A percentile compares a stretch with the other conserved stretches of the same genome.
Evolutionary conservation across 2,888 invertebrate genomes (phyloP).

Genomic region (Cabera pusaria): DNA sequence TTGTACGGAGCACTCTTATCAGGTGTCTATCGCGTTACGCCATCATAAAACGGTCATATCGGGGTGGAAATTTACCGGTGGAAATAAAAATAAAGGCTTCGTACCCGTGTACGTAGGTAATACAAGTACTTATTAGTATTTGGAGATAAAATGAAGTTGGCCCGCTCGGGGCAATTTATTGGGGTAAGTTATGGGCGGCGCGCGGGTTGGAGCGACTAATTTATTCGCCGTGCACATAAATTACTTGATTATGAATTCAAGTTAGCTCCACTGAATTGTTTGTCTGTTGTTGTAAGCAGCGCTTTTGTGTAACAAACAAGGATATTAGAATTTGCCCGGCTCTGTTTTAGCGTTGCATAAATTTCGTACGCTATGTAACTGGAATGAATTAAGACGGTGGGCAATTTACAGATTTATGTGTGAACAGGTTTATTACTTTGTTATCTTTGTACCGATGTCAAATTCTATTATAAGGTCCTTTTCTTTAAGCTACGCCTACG

Average conservation of each 20-base stretch:
- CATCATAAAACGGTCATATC: conserved; percentile 73
- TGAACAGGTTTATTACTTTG: conserved; percentile 25
- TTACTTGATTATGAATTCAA: conserved; percentile 84
- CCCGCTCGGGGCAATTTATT: conserved; percentile 82
- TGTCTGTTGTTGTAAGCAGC: conserved; percentile 77
- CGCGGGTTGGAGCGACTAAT: conserved; percentile 80
- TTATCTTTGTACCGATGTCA: conserved; percentile 21
- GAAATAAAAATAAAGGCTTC: conserved; percentile 65
- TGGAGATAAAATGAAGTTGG: conserved; percentile 82
- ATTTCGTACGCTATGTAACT: conserved; percentile 36
- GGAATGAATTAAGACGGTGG: conserved; percentile 29
- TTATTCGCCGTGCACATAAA: conserved; percentile 84
- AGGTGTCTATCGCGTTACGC: conserved; percentile 62
- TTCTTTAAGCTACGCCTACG: conserved; percentile 2
- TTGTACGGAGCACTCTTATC: conserved; percentile 51
- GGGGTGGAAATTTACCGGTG: conserved; percentile 55
- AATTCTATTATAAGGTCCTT: conserved; percentile 17
- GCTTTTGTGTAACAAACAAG: conserved; percentile 76
- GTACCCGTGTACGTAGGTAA: conserved; percentile 62
- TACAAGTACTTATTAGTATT: conserved; percentile 80
- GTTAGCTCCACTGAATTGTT: conserved; percentile 79
- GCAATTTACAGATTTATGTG: conserved; percentile 30
- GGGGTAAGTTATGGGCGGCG: conserved; percentile 82
- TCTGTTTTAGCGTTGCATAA: conserved; percentile 51
- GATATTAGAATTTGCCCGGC: conserved; percentile 68